phyloP scores from a whole-genome alignment of 2,113 vertebrate genomes.

The Dicaeum eximium region DNA sequence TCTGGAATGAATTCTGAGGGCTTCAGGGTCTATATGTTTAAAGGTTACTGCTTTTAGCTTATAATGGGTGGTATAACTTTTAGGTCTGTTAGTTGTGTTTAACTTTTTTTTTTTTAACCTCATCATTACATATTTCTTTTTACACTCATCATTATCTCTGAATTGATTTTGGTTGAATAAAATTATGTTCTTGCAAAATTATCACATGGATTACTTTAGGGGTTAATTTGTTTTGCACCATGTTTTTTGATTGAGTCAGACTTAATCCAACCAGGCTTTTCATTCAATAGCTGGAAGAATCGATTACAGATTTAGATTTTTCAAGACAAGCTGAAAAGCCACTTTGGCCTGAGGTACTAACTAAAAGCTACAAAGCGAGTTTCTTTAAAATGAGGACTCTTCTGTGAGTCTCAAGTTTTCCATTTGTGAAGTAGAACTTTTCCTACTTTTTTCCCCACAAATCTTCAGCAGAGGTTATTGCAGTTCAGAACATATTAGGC shows the following conservation, averaged over 20 bases:
- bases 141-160: neutral
- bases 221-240: neutral
- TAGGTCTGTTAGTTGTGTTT: neutral
- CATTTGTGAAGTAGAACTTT: neutral
- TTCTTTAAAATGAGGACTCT: neutral
- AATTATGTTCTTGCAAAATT: neutral
- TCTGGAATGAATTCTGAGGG: neutral
- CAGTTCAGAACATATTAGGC: neutral
- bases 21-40: neutral
- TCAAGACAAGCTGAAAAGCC: conserved; percentile 3
- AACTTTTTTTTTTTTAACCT: neutral
- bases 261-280: neutral
- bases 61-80: neutral
- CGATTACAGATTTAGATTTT: neutral
- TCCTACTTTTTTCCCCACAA: neutral
- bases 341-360: neutral
- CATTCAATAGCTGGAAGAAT: neutral
- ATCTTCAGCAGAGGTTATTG: neutral
- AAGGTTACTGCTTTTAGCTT: neutral
- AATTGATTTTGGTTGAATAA: neutral
- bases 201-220: neutral
- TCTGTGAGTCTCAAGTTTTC: neutral
- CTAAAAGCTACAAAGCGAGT: neutral
- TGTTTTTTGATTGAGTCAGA: neutral
- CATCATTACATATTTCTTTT: neutral